phyloP scores from a whole-genome alignment of 2,797 vertebrate species.

The Phataginus tetradactyla region DNA sequence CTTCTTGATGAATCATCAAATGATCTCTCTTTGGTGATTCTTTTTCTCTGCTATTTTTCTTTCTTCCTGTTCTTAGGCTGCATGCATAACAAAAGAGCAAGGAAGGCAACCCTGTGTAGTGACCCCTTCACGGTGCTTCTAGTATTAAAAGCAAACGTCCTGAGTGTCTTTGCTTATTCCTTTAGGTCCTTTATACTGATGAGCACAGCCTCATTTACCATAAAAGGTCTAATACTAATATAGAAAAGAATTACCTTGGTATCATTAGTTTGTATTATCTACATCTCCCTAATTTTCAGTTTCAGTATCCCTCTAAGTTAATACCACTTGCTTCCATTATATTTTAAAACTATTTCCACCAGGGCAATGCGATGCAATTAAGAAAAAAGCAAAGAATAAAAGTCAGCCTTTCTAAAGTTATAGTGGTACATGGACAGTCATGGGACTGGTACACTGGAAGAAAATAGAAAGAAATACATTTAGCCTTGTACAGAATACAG shows the following conservation, averaged over 20 bases:
- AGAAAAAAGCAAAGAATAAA: neutral
- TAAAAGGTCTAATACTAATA: neutral
- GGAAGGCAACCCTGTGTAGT: neutral
- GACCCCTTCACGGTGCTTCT: neutral
- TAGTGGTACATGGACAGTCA: neutral
- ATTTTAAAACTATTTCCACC: conserved; percentile 7
- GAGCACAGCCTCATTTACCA: neutral
- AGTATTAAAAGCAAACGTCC: neutral
- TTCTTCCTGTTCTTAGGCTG: neutral
- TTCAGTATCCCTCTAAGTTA: conserved; percentile 23
- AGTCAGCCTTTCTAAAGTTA: neutral
- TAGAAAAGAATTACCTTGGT: neutral
- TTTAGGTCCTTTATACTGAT: neutral
- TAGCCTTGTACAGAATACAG: neutral
- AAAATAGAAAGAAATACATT: neutral
- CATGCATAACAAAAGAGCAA: conserved; percentile 45
- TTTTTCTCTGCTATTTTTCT: neutral
- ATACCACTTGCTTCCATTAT: neutral
- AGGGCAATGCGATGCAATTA: neutral
- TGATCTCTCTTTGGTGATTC: conserved; percentile 51
- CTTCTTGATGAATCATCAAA: neutral
- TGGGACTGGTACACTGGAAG: neutral
- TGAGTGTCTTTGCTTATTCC: neutral
- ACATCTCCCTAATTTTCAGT: neutral
- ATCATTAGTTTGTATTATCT: neutral